Base-by-base conservation (phyloP, 2,888 invertebrate genomes). In the Ptilodon capucinus region DNA sequence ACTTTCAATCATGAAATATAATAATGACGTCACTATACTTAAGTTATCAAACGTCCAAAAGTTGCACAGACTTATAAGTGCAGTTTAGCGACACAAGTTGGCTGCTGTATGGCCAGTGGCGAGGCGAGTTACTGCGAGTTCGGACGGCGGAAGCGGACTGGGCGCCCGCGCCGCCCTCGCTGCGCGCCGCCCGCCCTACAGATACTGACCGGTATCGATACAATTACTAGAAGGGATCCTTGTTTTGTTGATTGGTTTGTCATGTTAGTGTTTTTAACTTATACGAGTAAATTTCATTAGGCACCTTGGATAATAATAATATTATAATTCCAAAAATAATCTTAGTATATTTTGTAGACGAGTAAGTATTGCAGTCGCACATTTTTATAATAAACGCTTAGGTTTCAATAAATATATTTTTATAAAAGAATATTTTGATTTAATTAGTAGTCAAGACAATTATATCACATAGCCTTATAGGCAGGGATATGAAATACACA, bases 121-220 rank as follows among this genome's bases (percentile, higher is more conserved):
- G 42, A 60, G 35, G 16, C 52, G 42, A 60, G 68, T 59, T 62
- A 60, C 64, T 59, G 61, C 61, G 62, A 62, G 47, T 57, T 54
- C 58, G 66, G 66, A 62, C 64, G 68, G 57, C 64, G 72, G 76
- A 76, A 66, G 65, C 68, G 64, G 74, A 86, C 84, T 84, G 84
- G 72, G 82, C 82, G 86, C 83, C 74, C 80, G 81, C 83, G 82
- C 85, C 81, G 81, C 81, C 83, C 81, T 67, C 72, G 68, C 70
- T 58, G 68, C 73, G 68, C 73, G 44, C 79, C 82, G 79, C 81
- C 81, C 81, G 74, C 71, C 75, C 71, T 55, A 51, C 61, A 18
- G 43, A 46, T 50, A 69, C 68, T 64, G 71, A 71, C 65, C 69
- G 57, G 48, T 57, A 42, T 50, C 48, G 49, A 66, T 57, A 72